These are phyloP conservation scores for Siphonodentalium dalli DNA, from an alignment of 2,888 invertebrate species.

Conservation along the genomic window DNA sequence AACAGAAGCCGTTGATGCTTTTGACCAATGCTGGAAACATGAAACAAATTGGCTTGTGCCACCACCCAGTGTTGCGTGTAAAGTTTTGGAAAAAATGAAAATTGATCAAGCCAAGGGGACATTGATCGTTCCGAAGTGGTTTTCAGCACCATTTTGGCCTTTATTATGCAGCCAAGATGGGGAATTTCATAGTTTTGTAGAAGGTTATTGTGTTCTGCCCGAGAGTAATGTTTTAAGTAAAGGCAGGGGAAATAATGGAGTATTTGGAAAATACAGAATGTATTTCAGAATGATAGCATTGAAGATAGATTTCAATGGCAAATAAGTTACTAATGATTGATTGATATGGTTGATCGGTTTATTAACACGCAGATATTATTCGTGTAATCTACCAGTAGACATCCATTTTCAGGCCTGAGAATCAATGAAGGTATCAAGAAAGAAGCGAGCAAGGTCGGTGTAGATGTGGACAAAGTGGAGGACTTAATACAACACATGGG, in stretches of 20 bases:
- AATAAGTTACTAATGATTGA: no score
- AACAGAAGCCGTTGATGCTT: conserved; percentile 9
- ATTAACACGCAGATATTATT: no score
- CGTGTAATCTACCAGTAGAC: no score
- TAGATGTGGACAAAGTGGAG: no score
- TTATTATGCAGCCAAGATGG: not conserved
- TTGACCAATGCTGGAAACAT: not conserved
- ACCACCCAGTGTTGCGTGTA: conserved; percentile 2
- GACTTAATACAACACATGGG: no score
- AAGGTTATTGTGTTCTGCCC: not conserved
- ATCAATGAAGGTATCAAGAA: no score
- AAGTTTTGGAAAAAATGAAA: not conserved
- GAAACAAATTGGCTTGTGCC: conserved; percentile 14
- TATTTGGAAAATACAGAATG: not conserved
- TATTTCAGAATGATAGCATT: conserved; percentile 5
- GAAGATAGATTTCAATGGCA: conserved; percentile 7
- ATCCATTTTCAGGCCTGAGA: no score
- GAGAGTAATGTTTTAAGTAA: not conserved
- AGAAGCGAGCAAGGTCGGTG: no score
- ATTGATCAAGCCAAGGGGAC: not conserved
- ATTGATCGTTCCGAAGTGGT: conserved; percentile 5
- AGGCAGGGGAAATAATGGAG: conserved; percentile 5
- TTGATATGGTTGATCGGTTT: no score
- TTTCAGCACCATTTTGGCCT: not conserved
- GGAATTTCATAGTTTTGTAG: not conserved